Base-by-base conservation (phyloP, 2,113 vertebrate species). In the Brachirus orientalis region DNA sequence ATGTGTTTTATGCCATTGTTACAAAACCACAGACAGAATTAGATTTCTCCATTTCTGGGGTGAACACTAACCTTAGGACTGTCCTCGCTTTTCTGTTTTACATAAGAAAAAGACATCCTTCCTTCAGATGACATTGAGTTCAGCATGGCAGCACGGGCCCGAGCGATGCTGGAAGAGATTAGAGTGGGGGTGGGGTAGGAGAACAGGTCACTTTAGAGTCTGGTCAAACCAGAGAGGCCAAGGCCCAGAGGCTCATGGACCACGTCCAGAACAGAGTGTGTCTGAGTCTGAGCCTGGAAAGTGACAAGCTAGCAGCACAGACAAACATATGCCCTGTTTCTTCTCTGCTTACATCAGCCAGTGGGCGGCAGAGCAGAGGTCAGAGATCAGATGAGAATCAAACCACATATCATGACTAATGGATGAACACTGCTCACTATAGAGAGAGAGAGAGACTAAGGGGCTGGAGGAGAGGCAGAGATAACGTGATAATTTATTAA, bases 51-150 rank as follows among this genome's bases (percentile, higher is more conserved):
- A 6, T 51, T 4, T 44, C 18, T 18, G 43, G 37, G 33, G 55
- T 69, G 33, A 52, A 35, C 18, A 36, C 80, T 92, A 70, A 99
- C 98, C 96, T 99, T 98, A 19, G 98, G 96, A 82, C 96, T 99
- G 67, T 98, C 97, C 35, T 99, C 97, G 6, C 92, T 92, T 88
- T 97, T 98, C 74, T 95, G 92, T 84, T 97, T 98, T 1, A 95
- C 94, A 56, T 94, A 98, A 69, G 96, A 98, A 75, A 98, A 97
- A 53, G 96, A 96, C 41, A 95, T 92, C 82, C 97, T 93, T 2
- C 95, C 94, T 44, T 99, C 97, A 1, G 93, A 91, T 52, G 95
- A 94, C 89, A 96, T 92, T 8, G 95, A 90, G 75, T 62, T 93
- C 75, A 94, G 72, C 86, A 96, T 93, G 79, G 95, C 93, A 45